Base-by-base conservation (phyloP, 1,140 invertebrate species). In the Heliconius congener region DNA sequence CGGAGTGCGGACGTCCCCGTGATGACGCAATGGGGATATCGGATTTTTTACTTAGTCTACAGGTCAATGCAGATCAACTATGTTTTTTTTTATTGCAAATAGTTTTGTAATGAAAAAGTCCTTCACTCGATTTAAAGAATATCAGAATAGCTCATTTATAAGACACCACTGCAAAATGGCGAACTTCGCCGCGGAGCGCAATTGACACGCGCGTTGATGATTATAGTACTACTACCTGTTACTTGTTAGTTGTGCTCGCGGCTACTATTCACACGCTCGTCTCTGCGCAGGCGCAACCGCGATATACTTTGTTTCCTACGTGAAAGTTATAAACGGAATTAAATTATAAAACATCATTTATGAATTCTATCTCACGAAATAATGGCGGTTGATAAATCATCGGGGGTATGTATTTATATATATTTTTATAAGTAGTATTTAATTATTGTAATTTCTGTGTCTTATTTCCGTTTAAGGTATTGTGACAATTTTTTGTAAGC, bases 231-330 rank as follows among this genome's bases (percentile, higher is more conserved):
- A 66, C 23, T 66, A 75, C 75, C 78, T 70, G 78, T 70, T 57
- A 76, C 71, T 76, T 76, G 74, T 77, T 60, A 88, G 88, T 90
- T 80, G 81, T 82, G 83, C 81, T 84, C 82, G 87, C 83, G 83
- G 74, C 75, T 80, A 81, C 83, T 79, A 82, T 83, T 83, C 74
- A 82, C 78, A 85, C 86, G 84, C 88, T 85, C 82, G 77, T 82
- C 76, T 60, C 55, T 76, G 83, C 84, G 82, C 81, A 81, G 57
- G 82, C 84, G 86, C 77, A 74, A 18, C 39, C 73, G 76, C 46
- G 34, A 70, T 74, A 72, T 74, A 78, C 42, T 78, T 81, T 84
- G 77, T 77, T 73, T 55, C 79, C 78, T 57, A 66, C 77, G 72
- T 71, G 77, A 66, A 66, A 30, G 60, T 66, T 66, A 78, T 50